These are phyloP conservation scores for Endotricha flammealis DNA, from an alignment of 2,888 invertebrate genomes.

Conservation along the genomic window DNA sequence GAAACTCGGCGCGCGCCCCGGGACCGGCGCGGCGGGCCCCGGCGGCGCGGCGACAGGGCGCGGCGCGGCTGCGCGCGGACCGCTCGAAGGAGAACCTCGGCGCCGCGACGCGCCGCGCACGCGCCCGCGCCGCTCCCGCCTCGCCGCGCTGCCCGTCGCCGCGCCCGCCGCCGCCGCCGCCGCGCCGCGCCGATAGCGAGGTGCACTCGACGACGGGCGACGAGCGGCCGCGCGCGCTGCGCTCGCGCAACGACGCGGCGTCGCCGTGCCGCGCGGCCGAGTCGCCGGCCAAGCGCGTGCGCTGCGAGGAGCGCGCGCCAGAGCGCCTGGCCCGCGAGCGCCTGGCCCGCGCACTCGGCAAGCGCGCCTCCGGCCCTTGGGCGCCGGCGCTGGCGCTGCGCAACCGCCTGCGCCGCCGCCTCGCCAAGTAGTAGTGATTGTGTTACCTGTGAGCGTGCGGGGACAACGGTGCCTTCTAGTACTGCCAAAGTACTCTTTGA, in stretches of 20 bases:
- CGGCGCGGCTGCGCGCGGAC: conserved; percentile 32
- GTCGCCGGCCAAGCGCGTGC: conserved; percentile 23
- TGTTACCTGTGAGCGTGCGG: conserved; percentile 37
- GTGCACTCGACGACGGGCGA: conserved; percentile 52
- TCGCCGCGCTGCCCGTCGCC: conserved; percentile 28
- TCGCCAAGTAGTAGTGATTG: conserved; percentile 49
- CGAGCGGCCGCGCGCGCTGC: conserved; percentile 21
- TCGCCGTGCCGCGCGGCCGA: conserved; percentile 8
- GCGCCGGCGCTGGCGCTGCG: conserved; percentile 62
- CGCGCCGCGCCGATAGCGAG: conserved; percentile 40
- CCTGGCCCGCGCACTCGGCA: conserved; percentile 37
- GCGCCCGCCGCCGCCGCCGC: conserved; percentile 27
- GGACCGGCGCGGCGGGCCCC: conserved; percentile 56
- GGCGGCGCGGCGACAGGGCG: conserved; percentile 49
- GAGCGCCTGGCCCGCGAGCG: conserved; percentile 30
- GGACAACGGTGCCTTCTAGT: conserved; percentile 47
- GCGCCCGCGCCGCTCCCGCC: conserved; percentile 44
- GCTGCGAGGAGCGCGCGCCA: too few species aligned
- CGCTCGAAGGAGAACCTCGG: conserved; percentile 70
- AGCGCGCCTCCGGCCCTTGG: conserved; percentile 57
- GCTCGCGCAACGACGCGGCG: conserved; percentile 14
- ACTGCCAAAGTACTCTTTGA: conserved; percentile 46
- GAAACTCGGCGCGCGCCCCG: conserved; percentile 66
- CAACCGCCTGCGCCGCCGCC: conserved; percentile 61
- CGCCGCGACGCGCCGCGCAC: conserved; percentile 48